Evolutionary conservation across 2,113 vertebrate species (phyloP), one percentile per base, ranked within the genome.

Genomic region (Odontesthes bonariensis): DNA sequence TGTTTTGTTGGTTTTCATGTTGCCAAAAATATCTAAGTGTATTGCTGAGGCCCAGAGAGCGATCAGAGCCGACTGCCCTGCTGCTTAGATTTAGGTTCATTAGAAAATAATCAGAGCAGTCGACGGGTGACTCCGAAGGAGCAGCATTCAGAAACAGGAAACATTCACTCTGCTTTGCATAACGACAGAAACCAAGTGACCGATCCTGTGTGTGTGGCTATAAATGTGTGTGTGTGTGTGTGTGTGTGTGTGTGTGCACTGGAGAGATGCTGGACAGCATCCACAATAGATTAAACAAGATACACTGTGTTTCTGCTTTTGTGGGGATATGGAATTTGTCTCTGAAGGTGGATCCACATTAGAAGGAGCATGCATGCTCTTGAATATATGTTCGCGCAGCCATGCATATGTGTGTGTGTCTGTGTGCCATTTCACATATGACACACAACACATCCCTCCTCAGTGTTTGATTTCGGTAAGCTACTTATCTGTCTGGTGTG

Each of bases 101-200:
- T 92, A 91, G 91, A 89, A 90, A 90, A 91, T 91, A 89, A 94
- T 92, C 90, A 93, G 80, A 73, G 56, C 46, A 64, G 85, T 64
- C 85, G 90, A 91, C 82, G 82, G 77, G 87, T 75, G 79, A 60
- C 79, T 88, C 67, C 76, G 70, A 57, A 68, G 69, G 75, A 87
- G 77, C 54, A 8, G 68, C 69, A 58, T 73, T 61, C 69, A 81
- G 77, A 72, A 66, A 46, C 38, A 8, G 70, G 84, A 85, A 84
- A 54, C 66, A 57, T 86, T 78, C 71, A 61, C 54, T 82, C 72
- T 64, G 72, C 27, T 77, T 65, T 83, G 73, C 69, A 68, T 80
- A 59, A 79, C 42, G 61, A 83, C 22, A 54, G 85, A 85, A 86
- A 83, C 83, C 64, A 85, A 87, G 86, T 89, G 88, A 74, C 75